A percentile compares a stretch with the other conserved stretches of the same genome.
Evolutionary conservation across 1,140 invertebrate genomes (phyloP).

Genomic region (Cydia splendana): DNA sequence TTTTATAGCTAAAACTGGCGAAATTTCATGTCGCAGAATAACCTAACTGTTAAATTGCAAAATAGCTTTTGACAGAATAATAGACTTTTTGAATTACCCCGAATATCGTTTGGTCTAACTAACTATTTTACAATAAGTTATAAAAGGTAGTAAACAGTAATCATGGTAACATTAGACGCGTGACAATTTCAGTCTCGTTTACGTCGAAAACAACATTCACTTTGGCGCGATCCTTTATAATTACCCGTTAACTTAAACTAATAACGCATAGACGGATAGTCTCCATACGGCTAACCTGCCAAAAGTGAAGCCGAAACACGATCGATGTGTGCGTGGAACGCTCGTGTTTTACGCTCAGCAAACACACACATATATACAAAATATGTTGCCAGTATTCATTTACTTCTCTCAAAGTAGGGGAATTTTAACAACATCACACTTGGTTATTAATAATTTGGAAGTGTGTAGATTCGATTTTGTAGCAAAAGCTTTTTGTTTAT

Average conservation of each 20-base stretch:
- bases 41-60: neutral
- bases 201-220: constrained; percentile 61
- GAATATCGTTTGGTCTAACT: neutral
- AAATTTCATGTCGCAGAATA: neutral
- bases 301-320: too few species aligned
- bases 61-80: neutral
- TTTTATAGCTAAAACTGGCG: neutral
- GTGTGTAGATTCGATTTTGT: too few species aligned
- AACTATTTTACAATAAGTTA: neutral
- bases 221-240: constrained; percentile 51
- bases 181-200: constrained; percentile 55
- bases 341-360: too few species aligned
- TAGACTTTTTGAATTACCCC: neutral
- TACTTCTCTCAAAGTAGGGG: too few species aligned
- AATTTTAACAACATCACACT: too few species aligned
- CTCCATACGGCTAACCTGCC: too few species aligned
- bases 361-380: too few species aligned
- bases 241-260: constrained; percentile 55
- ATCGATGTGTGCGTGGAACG: too few species aligned
- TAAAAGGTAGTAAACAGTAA: neutral
- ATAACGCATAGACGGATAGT: too few species aligned
- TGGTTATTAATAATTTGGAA: too few species aligned
- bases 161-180: constrained; percentile 9
- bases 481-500: too few species aligned
- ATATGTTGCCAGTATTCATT: too few species aligned